Evolutionary conservation across 2,888 invertebrate genomes (phyloP).

Genomic region (Dyspetes luteomarginatus): DNA sequence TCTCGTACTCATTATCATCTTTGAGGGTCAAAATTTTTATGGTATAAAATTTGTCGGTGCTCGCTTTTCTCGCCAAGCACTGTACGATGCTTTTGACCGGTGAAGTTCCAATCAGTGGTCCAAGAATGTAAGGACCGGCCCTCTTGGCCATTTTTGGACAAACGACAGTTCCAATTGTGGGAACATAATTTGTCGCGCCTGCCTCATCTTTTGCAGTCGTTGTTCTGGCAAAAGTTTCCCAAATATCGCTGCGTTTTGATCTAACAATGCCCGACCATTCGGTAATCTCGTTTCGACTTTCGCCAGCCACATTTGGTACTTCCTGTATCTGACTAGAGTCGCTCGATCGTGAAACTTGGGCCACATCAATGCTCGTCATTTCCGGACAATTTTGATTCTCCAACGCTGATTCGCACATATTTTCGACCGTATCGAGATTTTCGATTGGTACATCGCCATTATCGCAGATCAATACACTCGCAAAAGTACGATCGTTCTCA

Average conservation of each 20-base stretch:
- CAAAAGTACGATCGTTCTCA: slow-evolving; percentile 55
- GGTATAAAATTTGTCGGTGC: slow-evolving; percentile 89
- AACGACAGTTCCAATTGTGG: slow-evolving; percentile 85
- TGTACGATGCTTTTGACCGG: slow-evolving; percentile 91
- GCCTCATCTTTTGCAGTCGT: slow-evolving; percentile 56
- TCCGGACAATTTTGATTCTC: slow-evolving; percentile 39
- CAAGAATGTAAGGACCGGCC: slow-evolving; percentile 89
- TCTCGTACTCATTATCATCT: slow-evolving; percentile 86
- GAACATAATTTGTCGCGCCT: slow-evolving; percentile 82
- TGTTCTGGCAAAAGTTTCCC: slow-evolving; percentile 56
- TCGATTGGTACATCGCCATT: slow-evolving; percentile 53
- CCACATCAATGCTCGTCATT: slow-evolving; percentile 7
- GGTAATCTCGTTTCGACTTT: slow-evolving; percentile 10
- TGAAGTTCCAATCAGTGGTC: slow-evolving; percentile 89
- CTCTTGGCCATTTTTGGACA: slow-evolving; percentile 85
- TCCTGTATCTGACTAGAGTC: slow-evolving; percentile 49
- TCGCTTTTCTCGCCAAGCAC: slow-evolving; percentile 89
- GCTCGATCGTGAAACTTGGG: background rate
- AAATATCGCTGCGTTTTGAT: slow-evolving; percentile 34
- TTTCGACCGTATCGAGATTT: slow-evolving; percentile 43
- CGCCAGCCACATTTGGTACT: slow-evolving; percentile 55
- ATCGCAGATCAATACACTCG: slow-evolving; percentile 47
- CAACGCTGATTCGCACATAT: slow-evolving; percentile 39
- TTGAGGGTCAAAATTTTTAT: slow-evolving; percentile 86
- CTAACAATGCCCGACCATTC: slow-evolving; percentile 30